These are phyloP conservation scores for Arremon aurantiirostris DNA, from an alignment of 2,797 vertebrate genomes.

Conservation along the genomic window DNA sequence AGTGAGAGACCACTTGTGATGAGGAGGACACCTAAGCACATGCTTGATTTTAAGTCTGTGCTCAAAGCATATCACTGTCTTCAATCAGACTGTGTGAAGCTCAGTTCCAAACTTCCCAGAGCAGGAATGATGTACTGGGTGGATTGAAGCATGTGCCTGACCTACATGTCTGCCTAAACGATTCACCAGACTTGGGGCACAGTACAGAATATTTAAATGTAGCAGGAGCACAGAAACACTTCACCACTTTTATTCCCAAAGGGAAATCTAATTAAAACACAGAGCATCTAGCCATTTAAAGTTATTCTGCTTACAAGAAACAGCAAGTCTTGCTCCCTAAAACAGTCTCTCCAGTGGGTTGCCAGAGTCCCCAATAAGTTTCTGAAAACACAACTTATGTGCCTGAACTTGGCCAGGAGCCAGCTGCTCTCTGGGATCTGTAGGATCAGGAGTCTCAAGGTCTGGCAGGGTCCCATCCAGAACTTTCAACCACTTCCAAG, in stretches of 20 bases:
- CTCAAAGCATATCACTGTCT: background rate
- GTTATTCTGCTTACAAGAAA: background rate
- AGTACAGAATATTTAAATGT: background rate
- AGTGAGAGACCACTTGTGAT: background rate
- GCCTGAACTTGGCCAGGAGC: background rate
- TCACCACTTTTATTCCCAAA: background rate
- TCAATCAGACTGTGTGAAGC: background rate
- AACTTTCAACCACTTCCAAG: background rate
- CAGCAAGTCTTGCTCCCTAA: background rate
- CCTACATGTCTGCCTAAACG: background rate
- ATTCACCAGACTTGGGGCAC: background rate
- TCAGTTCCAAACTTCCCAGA: background rate
- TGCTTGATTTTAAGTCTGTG: background rate
- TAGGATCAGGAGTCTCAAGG: background rate
- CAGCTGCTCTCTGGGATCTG: background rate
- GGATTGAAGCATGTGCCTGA: background rate
- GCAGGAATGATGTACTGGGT: background rate
- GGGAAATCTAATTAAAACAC: background rate
- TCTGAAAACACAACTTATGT: background rate
- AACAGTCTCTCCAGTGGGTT: background rate
- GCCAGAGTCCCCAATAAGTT: background rate
- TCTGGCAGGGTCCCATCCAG: background rate
- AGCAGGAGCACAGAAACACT: background rate
- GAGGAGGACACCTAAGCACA: background rate
- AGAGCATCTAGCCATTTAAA: background rate